Base-by-base conservation (phyloP, 1,140 invertebrate genomes). In the Rhyzopertha dominica region DNA sequence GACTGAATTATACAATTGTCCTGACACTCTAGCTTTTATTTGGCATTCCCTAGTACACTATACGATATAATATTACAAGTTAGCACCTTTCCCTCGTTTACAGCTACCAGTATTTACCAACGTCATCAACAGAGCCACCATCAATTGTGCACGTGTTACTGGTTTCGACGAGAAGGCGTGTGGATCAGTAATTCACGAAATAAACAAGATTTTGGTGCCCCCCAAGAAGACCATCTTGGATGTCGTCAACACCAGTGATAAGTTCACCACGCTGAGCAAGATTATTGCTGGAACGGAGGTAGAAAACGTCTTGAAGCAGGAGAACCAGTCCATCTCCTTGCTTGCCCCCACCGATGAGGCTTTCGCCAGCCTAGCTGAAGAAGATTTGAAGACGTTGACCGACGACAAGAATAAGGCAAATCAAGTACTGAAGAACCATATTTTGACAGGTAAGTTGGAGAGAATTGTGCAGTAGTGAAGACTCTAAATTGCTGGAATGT, bases 281-380 rank as follows among this genome's bases (percentile, higher is more conserved):
- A 47, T 77, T 4, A 48, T 76, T 7, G 58, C 68, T 46, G 65
- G 65, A 29, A 68, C 72, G 5, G 63, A 68, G 31, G 46, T 77
- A 1, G 67, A 68, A 43, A 59, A 69, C 13, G 65, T 70, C 30
- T 48, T 77, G 7, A 55, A 59, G 30, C 65, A 68, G 43, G 50
- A 52, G 23, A 66, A 70, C 13, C 42, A 55, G 28, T 62, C 59
- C 16, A 59, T 69, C 9, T 82, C 82, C 0, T 61, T 84, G 3
- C 59, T 84, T 19, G 79, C 77, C 9, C 80, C 81, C 3, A 77
- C 75, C 7, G 78, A 84, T 55, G 76, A 79, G 52, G 78, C 79
- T 22, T 82, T 84, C 51, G 66, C 67, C 5, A 68, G 67, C 51
- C 49, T 73, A 9, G 62, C 65, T n/a, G 63, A 67, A 17, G 55